Conservation (phyloP, 2,113 vertebrate genomes). For the Phylloscopus whistleri region DNA sequence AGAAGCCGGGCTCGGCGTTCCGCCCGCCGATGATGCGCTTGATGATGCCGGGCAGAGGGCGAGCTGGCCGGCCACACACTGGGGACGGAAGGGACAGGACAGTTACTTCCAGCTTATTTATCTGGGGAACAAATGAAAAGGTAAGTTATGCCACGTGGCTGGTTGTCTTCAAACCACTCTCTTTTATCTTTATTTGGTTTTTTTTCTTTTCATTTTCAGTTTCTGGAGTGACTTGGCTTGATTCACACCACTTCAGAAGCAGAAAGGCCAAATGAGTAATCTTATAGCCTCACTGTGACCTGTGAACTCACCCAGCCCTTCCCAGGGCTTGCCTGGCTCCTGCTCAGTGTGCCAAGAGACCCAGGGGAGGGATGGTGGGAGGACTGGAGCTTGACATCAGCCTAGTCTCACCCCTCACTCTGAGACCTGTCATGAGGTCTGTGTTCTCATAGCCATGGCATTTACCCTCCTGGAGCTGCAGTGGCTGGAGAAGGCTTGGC, state of each 20-base stretch:
- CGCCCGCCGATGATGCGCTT: slow-evolving; percentile 92
- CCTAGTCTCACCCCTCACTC: not conserved
- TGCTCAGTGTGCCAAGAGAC: not conserved
- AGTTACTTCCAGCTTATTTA: not conserved
- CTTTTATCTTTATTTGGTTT: not conserved
- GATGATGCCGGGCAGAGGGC: slow-evolving; percentile 77
- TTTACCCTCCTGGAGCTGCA: not conserved
- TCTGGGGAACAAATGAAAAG: not conserved
- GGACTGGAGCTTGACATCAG: not conserved
- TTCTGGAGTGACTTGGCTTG: not conserved
- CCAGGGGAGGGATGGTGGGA: not conserved
- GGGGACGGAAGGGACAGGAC: not conserved
- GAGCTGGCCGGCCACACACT: slow-evolving; percentile 82
- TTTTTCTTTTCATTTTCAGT: not conserved
- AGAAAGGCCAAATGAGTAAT: slow-evolving; percentile 32
- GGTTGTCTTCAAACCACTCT: not conserved
- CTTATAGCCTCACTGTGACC: not conserved
- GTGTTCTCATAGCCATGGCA: slow-evolving; percentile 3
- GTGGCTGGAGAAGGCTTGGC: not conserved
- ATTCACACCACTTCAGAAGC: not conserved
- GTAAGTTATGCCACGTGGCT: slow-evolving; percentile 46
- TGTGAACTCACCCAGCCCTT: not conserved
- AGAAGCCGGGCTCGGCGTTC: slow-evolving; percentile 81
- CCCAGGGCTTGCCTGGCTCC: not conserved
- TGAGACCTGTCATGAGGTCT: not conserved